Percentiles rank a stretch among this genome's conserved stretches.
Conservation (phyloP, 2,797 vertebrate species). For the Neosalanx taihuensis region DNA sequence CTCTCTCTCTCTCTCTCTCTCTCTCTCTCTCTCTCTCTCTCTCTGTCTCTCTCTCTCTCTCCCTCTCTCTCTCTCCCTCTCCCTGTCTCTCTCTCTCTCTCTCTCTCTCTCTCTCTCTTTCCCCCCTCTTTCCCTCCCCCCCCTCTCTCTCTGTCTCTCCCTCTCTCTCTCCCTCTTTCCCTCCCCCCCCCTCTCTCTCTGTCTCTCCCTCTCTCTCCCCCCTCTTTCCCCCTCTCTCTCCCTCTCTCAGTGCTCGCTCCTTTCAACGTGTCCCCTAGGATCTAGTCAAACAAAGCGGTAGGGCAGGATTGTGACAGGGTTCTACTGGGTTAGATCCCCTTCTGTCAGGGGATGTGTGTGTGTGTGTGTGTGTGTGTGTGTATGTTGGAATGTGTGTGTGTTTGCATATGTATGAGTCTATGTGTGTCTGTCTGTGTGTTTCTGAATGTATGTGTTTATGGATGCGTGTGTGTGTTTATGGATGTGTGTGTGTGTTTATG, state of each 20-base stretch:
- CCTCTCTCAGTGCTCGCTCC: constrained; percentile 36
- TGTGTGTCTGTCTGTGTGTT: too few relatives aligned
- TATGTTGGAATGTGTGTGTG: too few relatives aligned
- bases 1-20: constrained; percentile 39
- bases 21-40: constrained; percentile 23
- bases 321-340: constrained; percentile 44
- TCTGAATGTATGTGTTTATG: too few relatives aligned
- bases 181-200: constrained; percentile 22
- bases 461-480: too few relatives aligned
- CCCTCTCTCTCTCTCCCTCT: not conserved
- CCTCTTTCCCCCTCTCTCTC: constrained; percentile 10
- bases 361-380: too few relatives aligned
- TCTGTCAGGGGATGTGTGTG: constrained; percentile 45
- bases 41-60: not conserved
- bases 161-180: not conserved
- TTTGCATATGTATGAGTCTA: too few relatives aligned
- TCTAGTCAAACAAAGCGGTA: constrained; percentile 41
- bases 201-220: too few relatives aligned
- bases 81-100: too few relatives aligned
- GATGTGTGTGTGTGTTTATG: not conserved
- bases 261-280: constrained; percentile 29
- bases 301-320: constrained; percentile 48
- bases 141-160: constrained; percentile 43
- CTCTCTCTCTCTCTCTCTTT: too few relatives aligned
- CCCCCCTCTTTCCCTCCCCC: constrained; percentile 8